Evolutionary conservation across 2,797 vertebrate genomes (phyloP), one percentile per base, ranked within the genome.

Genomic region (Aldrovandia affinis): DNA sequence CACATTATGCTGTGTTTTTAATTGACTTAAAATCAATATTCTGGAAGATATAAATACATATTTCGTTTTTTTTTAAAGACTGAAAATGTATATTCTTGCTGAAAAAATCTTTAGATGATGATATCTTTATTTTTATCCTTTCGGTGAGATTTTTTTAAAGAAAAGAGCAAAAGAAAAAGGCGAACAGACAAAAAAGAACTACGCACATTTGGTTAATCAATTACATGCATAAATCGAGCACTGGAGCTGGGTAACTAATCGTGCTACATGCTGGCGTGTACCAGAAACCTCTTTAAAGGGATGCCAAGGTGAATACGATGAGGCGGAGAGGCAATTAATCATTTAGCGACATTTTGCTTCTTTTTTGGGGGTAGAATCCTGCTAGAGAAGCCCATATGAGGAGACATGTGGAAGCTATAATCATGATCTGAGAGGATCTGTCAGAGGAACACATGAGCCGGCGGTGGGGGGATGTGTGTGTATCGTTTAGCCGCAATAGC

Each of bases 331-430:
- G 68, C 68, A 70, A 70, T 70, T 70, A 9, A 70, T 70, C 68
- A 70, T 39, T 70, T 70, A 39, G 39, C 10, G 2, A 33, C 9
- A 65, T 39, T n/a, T 78, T 80, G 47, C 28, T n/a, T 47, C 30
- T 77, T 79, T 63, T 52, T 78, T n/a, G n/a, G n/a, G 18, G 25
- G n/a, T 52, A 54, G 33, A 65, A 85, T 79, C 59, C 25, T 1
- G 18, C 78, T 50, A 39, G 75, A 77, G 52, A 83, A 63, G 44
- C 84, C 20, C 39, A 57, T 50, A 82, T 30, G 47, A 85, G 81
- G 61, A 79, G 44, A 87, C 88, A 91, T 89, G 84, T 90, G 89
- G 89, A 90, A 91, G 59, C 80, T 80, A 87, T 91, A 89, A 89
- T 78, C 84, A 44, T 65, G 44, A 61, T 78, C 33, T 42, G 42